phyloP scores from a whole-genome alignment of 2,113 vertebrate species.

The Hippocampus barbouri region DNA sequence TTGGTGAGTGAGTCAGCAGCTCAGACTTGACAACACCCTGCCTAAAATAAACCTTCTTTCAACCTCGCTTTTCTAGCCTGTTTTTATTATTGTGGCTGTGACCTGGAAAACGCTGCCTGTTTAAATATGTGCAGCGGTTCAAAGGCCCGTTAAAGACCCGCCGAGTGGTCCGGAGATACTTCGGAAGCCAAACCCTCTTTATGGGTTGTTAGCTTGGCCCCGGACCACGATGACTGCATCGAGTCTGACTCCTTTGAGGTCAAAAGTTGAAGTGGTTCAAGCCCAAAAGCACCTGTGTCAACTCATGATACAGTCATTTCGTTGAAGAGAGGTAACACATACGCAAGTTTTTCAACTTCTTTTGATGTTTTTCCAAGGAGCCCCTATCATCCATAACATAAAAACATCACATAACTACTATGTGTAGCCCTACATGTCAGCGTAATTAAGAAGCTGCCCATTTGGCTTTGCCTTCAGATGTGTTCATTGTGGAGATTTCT shows the following conservation, averaged over 20 bases:
- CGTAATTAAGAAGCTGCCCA: too few species aligned
- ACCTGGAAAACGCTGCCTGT: conserved; percentile 39
- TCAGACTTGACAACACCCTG: conserved; percentile 21
- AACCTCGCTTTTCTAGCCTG: conserved; percentile 14
- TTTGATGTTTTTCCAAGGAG: not conserved
- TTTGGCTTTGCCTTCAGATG: too few species aligned
- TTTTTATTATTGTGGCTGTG: conserved; percentile 24
- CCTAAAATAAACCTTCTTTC: conserved; percentile 11
- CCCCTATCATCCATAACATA: too few species aligned
- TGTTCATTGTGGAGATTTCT: too few species aligned
- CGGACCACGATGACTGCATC: not conserved
- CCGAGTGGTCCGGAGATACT: conserved; percentile 2
- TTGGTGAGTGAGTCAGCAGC: conserved; percentile 7
- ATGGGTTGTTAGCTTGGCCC: not conserved
- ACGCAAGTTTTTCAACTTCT: not conserved
- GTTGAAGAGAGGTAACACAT: not conserved
- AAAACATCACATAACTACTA: too few species aligned
- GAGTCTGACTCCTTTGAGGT: not conserved
- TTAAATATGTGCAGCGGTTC: conserved; percentile 36
- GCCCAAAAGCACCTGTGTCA: not conserved
- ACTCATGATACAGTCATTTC: not conserved
- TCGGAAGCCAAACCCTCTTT: conserved; percentile 4
- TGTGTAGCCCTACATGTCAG: too few species aligned
- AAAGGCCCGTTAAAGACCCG: conserved; percentile 35
- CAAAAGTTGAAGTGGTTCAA: conserved; percentile 1